These are phyloP conservation scores for Cantharis nigra DNA, from an alignment of 2,888 invertebrate species.

Conservation along the genomic window DNA sequence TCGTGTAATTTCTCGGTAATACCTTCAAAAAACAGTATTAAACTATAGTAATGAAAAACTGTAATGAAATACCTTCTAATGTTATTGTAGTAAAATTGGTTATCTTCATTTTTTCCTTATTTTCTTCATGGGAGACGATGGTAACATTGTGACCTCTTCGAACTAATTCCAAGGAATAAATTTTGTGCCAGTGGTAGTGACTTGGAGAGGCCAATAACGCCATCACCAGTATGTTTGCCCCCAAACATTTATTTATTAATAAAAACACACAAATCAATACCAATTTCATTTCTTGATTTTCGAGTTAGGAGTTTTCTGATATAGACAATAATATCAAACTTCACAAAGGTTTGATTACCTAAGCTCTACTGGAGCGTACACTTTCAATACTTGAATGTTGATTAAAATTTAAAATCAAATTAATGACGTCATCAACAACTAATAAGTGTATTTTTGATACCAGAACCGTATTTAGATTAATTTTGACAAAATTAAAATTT, in stretches of 20 bases:
- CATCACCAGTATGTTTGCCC: slow-evolving; percentile 22
- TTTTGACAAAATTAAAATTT: too few species aligned
- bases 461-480: too few species aligned
- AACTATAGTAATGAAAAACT: too few species aligned
- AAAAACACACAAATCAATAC: background rate
- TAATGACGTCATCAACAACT: too few species aligned
- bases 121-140: slow-evolving; percentile 10
- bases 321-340: too few species aligned
- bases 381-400: too few species aligned
- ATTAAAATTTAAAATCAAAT: too few species aligned
- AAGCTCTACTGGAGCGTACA: too few species aligned
- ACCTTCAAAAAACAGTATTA: background rate
- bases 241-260: background rate
- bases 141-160: slow-evolving; percentile 24
- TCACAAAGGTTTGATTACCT: too few species aligned
- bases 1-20: background rate
- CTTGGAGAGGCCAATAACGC: slow-evolving; percentile 20
- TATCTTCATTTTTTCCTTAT: background rate
- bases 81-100: slow-evolving; percentile 23
- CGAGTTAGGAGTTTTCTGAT: too few species aligned
- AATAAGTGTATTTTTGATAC: too few species aligned
- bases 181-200: slow-evolving; percentile 26
- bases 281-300: background rate
- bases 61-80: slow-evolving; percentile 20
- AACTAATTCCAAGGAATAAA: slow-evolving; percentile 10